These are phyloP conservation scores for Zonotrichia leucophrys DNA, from an alignment of 2,113 vertebrate genomes.

Conservation along the genomic window DNA sequence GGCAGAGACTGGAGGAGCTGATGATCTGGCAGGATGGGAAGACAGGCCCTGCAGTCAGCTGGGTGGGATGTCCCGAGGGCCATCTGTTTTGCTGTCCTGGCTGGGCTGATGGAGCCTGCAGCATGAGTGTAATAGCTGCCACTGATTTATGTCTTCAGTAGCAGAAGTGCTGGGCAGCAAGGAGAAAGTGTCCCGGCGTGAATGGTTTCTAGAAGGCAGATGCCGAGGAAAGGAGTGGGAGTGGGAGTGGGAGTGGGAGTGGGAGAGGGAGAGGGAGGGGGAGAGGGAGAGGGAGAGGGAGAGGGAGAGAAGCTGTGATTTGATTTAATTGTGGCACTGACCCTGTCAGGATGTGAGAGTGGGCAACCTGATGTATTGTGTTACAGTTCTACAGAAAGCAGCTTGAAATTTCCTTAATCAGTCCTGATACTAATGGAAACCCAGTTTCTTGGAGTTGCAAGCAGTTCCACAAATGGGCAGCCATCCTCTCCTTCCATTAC, in stretches of 20 bases:
- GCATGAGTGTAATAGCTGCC: background rate
- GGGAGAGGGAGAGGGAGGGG: background rate
- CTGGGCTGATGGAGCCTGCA: background rate
- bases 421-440: background rate
- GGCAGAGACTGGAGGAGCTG: background rate
- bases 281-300: background rate
- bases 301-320: background rate
- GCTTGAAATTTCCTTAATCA: background rate
- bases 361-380: background rate
- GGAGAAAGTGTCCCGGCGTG: background rate
- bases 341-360: background rate
- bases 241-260: background rate
- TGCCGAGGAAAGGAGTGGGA: background rate
- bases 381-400: background rate
- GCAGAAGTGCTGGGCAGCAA: background rate
- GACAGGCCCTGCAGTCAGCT: background rate
- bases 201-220: background rate
- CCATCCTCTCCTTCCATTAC: background rate
- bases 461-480: background rate
- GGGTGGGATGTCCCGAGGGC: background rate
- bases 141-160: slow-evolving; percentile 2
- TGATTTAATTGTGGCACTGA: background rate
- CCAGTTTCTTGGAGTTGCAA: background rate
- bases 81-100: background rate
- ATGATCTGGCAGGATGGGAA: background rate